phyloP scores from a whole-genome alignment of 1,140 invertebrate genomes.

The Scaptomyza montana region DNA sequence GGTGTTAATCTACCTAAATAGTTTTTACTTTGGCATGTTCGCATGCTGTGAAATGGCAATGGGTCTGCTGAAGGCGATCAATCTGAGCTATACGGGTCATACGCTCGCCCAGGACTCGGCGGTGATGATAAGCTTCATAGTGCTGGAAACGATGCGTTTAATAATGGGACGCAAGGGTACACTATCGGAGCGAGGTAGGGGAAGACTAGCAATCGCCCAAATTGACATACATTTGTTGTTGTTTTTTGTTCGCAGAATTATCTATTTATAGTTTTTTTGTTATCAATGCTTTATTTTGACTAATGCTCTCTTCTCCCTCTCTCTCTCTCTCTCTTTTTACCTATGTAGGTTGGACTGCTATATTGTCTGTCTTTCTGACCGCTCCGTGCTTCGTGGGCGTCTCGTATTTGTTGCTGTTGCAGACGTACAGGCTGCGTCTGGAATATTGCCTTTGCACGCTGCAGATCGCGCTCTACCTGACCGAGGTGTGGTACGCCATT shows the following conservation, averaged over 20 bases:
- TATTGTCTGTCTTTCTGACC: conserved; percentile 91
- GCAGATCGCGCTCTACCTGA: conserved; percentile 90
- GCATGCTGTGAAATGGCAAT: conserved; percentile 91
- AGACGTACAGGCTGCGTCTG: conserved; percentile 93
- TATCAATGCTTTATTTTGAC: conserved; percentile 32
- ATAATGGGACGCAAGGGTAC: conserved; percentile 93
- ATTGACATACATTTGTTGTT: conserved; percentile 15
- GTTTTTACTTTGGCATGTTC: conserved; percentile 93
- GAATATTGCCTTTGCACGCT: conserved; percentile 94
- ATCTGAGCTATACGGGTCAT: conserved; percentile 89
- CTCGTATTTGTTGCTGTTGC: conserved; percentile 93
- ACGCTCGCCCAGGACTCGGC: conserved; percentile 90
- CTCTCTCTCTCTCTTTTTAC: no score
- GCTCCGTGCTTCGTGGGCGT: conserved; percentile 91
- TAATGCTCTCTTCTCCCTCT: conserved; percentile 3
- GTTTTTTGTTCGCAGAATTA: not conserved
- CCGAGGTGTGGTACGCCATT: conserved; percentile 91
- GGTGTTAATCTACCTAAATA: conserved; percentile 91
- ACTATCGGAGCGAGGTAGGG: conserved; percentile 90
- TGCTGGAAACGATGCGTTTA: conserved; percentile 91
- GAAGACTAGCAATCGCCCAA: not conserved
- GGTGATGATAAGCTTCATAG: conserved; percentile 89
- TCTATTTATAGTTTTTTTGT: conserved; percentile 42
- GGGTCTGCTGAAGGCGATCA: conserved; percentile 90
- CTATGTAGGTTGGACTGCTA: conserved; percentile 85